phyloP scores from a whole-genome alignment of 1,140 invertebrate genomes.

The Ladona fulva region DNA sequence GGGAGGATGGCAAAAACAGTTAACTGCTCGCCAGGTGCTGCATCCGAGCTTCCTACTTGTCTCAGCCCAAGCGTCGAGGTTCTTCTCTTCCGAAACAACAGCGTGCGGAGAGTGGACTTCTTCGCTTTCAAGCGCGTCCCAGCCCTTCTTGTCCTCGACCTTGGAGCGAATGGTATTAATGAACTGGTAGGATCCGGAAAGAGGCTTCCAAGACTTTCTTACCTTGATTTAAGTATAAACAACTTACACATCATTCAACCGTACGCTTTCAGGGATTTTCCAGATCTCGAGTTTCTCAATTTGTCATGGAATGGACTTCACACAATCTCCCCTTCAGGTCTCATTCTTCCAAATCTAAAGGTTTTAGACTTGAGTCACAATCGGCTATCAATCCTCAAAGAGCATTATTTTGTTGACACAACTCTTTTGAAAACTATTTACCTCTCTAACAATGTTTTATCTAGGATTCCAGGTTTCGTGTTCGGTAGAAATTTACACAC shows the following conservation, averaged over 20 bases:
- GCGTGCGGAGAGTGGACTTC: constrained; percentile 9
- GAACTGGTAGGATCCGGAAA: constrained; percentile 13
- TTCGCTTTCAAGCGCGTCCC: constrained; percentile 5
- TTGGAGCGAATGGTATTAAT: constrained; percentile 7
- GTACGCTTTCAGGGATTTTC: background rate
- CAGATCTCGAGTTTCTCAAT: constrained; percentile 2
- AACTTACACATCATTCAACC: constrained; percentile 13
- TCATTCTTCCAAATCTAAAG: constrained; percentile 8
- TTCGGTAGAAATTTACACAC: constrained; percentile 12
- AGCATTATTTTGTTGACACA: constrained; percentile 12
- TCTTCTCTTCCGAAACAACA: constrained; percentile 11
- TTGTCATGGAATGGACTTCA: constrained; percentile 12
- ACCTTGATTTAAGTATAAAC: constrained; percentile 5
- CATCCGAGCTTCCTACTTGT: background rate
- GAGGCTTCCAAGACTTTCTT: background rate
- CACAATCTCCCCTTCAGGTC: constrained; percentile 7
- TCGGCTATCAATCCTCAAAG: constrained; percentile 3
- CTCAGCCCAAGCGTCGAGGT: background rate
- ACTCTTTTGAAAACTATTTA: background rate
- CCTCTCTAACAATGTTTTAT: constrained; percentile 13
- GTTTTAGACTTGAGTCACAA: constrained; percentile 2
- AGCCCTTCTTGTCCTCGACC: background rate
- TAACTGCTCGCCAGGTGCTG: background rate
- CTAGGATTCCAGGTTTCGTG: constrained; percentile 13
- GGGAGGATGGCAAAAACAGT: background rate